Evolutionary conservation across 2,888 invertebrate genomes (phyloP).

Genomic region (Drosophila limbata): DNA sequence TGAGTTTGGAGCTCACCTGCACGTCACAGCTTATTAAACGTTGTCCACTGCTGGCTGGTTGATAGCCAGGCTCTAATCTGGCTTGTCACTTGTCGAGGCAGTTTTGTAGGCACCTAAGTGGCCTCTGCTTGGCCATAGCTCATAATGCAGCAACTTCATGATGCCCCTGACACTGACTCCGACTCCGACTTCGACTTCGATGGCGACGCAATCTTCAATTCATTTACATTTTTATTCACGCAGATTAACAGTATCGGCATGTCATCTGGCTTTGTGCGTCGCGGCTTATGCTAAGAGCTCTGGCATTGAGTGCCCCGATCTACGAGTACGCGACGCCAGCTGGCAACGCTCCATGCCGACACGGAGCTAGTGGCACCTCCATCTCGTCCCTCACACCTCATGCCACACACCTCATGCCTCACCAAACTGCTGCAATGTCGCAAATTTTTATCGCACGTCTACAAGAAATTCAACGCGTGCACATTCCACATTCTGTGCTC

Average conservation of each 20-base stretch:
- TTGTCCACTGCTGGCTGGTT: conserved; percentile 37
- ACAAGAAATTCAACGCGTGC: conserved; percentile 83
- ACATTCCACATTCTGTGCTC: conserved; percentile 78
- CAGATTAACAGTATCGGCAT: conserved; percentile 83
- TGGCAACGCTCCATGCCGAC: conserved; percentile 44
- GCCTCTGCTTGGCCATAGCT: conserved; percentile 60
- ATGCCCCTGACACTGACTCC: conserved; percentile 44
- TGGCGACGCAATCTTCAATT: conserved; percentile 78
- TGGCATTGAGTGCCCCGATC: conserved; percentile 55
- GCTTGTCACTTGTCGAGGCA: conserved; percentile 68
- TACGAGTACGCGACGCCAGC: conserved; percentile 35
- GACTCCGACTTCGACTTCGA: conserved; percentile 32
- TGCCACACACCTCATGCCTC: conserved; percentile 20
- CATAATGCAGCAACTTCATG: conserved; percentile 63
- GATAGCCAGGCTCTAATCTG: conserved; percentile 59
- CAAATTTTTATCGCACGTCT: conserved; percentile 84
- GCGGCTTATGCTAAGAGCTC: conserved; percentile 76
- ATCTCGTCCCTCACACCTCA: neutral
- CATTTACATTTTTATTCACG: conserved; percentile 84
- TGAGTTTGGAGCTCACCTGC: conserved; percentile 53
- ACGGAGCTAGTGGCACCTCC: conserved; percentile 11
- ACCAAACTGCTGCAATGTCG: conserved; percentile 82
- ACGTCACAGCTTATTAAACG: conserved; percentile 73
- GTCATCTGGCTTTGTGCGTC: conserved; percentile 78
- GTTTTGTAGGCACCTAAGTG: conserved; percentile 66